Base-by-base conservation (phyloP, 2,888 invertebrate species). In the Antheraea assamensis region DNA sequence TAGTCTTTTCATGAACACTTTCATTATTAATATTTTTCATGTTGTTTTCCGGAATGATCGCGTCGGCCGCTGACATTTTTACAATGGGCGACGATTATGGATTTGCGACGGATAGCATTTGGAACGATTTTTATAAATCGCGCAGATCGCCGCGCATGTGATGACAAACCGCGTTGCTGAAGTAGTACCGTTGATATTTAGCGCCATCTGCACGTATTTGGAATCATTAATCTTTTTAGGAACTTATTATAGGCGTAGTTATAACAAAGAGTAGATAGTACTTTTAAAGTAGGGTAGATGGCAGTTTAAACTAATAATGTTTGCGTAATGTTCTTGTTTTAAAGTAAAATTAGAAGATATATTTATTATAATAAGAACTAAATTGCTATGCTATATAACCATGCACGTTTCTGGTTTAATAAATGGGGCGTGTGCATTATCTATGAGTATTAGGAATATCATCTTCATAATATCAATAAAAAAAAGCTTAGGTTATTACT, bases 101-200 rank as follows among this genome's bases (percentile, higher is more conserved):
- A 93, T 93, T 93, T 93, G 88, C 87, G 91, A 84, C 89, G 87
- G 88, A 87, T 81, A 85, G 87, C 90, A 90, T 92, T 92, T 90
- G 90, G 87, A 85, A 84, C 85, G 90, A 93, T 90, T 92, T 94
- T 94, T 93, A 90, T 93, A 94, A 90, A 90, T 90, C 92, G 93
- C 94, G 94, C 94, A 94, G 86, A 81, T 87, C 87, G 90, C 88
- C 92, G 94, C 94, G 94, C 94, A 94, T 91, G 83, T 87, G 74
- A 76, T 88, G 90, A 89, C 88, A 85, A 79, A 72, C 78, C 75
- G 71, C 35, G 88, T 90, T 84, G 91, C 79, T 90, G 87, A 86
- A 89, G 76, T 85, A 90, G 88, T 30, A 71, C 61, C 47, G 15
- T 71, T 13, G 27, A 15, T 4, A 21, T 68, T 58, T 3, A 82